Conservation (phyloP, 2,888 invertebrate species). For the Neoaliturus tenellus region DNA sequence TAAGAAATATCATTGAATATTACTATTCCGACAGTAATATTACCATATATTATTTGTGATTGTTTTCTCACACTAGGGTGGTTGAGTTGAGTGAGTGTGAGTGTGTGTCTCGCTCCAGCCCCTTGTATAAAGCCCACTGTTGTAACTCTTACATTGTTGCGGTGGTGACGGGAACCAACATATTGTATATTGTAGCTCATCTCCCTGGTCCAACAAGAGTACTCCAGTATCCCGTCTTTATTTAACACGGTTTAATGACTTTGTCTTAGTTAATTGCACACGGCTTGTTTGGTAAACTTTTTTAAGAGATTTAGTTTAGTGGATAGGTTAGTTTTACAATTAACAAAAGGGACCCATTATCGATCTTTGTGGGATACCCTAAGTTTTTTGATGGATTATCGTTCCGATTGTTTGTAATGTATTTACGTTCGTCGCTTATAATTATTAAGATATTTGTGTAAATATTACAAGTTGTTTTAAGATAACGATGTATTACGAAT, state of each 20-base stretch:
- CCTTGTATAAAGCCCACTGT: constrained; percentile 17
- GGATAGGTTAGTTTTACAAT: not conserved
- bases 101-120: not conserved
- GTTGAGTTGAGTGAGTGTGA: constrained; percentile 29
- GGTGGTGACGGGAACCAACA: constrained; percentile 22
- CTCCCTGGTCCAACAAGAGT: constrained; percentile 23
- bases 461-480: constrained; percentile 33
- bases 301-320: not conserved
- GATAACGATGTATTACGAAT: constrained; percentile 19
- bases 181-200: constrained; percentile 11
- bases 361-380: not conserved
- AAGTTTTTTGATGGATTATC: not conserved
- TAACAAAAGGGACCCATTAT: not conserved
- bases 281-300: not conserved
- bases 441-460: constrained; percentile 22
- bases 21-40: constrained; percentile 20
- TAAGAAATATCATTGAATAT: constrained; percentile 33
- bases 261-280: constrained; percentile 3
- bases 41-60: constrained; percentile 12
- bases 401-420: not conserved
- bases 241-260: not conserved
- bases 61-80: not conserved
- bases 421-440: not conserved
- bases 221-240: not conserved
- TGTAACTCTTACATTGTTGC: not conserved